These are phyloP conservation scores for Apostichopus parvimensis DNA, from an alignment of 35 echinoderm and acorn worm genomes.

Conservation along the genomic window DNA sequence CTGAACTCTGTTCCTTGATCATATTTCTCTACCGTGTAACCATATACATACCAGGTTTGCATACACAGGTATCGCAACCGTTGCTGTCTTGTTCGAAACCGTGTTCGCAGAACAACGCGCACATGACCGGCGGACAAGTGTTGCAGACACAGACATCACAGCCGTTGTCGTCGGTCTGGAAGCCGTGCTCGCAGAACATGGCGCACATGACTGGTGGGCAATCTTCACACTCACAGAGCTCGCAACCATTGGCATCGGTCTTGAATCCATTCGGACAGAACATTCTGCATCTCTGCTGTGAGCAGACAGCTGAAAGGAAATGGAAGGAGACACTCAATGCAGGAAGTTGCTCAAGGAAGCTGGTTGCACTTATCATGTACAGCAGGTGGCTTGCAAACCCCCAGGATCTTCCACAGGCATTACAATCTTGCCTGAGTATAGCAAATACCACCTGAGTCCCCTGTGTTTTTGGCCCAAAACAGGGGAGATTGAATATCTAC, in stretches of 20 bases:
- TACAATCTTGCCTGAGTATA: too few species aligned
- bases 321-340: neutral
- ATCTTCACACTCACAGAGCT: slow-evolving; percentile 35
- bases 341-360: neutral
- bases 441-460: too few species aligned
- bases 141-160: slow-evolving; percentile 55
- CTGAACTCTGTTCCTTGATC: too few species aligned
- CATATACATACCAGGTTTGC: slow-evolving; percentile 24
- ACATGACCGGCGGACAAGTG: slow-evolving; percentile 72
- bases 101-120: slow-evolving; percentile 69
- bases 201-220: slow-evolving; percentile 44
- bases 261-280: slow-evolving; percentile 50
- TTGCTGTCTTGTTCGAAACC: slow-evolving; percentile 63
- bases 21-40: too few species aligned
- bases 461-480: too few species aligned
- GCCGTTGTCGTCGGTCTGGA: slow-evolving; percentile 31
- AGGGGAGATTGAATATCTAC: too few species aligned
- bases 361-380: too few species aligned
- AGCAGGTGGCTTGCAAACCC: too few species aligned
- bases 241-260: slow-evolving; percentile 39
- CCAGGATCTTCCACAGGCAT: too few species aligned
- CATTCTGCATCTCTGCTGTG: slow-evolving; percentile 31
- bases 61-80: slow-evolving; percentile 63
- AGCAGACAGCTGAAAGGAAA: slow-evolving; percentile 37
- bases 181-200: slow-evolving; percentile 51